Conservation (phyloP, 2,797 vertebrate species). For the Pempheris klunzingeri region DNA sequence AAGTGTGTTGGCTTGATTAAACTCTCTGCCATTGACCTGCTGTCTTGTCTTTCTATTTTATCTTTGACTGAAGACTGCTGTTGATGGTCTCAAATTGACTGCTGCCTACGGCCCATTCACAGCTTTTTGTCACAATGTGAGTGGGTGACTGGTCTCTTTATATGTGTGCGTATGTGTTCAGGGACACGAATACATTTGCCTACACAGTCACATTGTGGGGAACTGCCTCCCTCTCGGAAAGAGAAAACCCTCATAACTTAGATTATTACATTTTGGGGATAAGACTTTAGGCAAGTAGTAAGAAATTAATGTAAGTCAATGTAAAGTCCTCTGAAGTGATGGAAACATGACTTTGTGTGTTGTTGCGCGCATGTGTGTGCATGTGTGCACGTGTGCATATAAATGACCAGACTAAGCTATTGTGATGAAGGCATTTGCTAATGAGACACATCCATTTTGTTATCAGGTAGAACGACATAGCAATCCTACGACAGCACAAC, state of each 20-base stretch:
- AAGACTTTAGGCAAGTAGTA: no score
- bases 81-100: conserved; percentile 29
- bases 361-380: conserved; percentile 36
- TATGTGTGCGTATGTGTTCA: conserved; percentile 7
- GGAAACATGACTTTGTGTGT: no score
- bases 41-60: conserved; percentile 43
- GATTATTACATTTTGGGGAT: no score
- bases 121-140: conserved; percentile 17
- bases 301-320: no score
- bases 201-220: no score
- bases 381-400: neutral
- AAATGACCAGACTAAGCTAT: conserved; percentile 30
- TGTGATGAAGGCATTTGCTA: conserved; percentile 56
- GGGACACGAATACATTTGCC: no score
- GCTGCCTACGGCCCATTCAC: conserved; percentile 29
- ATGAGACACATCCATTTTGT: conserved; percentile 44
- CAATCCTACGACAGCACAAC: neutral
- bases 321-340: no score
- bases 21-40: conserved; percentile 38
- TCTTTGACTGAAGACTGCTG: conserved; percentile 44
- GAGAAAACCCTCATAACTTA: no score
- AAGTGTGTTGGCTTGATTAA: conserved; percentile 34
- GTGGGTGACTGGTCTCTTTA: conserved; percentile 8
- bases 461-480: neutral
- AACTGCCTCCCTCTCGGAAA: no score